Evolutionary conservation across 2,888 invertebrate species (phyloP), one percentile per base, ranked within the genome.

Genomic region (Pachliopta kotzebuea): DNA sequence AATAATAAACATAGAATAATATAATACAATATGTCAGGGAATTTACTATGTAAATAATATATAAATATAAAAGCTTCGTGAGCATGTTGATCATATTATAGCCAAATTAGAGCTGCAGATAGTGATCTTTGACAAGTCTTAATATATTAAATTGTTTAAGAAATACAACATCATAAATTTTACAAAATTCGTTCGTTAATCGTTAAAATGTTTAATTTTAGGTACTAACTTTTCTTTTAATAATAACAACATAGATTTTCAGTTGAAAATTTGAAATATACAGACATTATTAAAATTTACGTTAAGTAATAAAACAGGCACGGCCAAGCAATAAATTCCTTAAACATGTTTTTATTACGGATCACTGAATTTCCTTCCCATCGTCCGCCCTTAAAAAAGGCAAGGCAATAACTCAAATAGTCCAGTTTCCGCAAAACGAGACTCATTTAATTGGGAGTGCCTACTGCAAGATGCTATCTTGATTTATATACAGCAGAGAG

Each of bases 381-480:
- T 57, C 31, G 57, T 21, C 37, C 24, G 55, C 49, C 62, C 56
- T 55, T 62, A 29, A 66, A 37, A 62, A 62, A 58, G 60, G 57
- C 53, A 65, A 23, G 18, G 62, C 59, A 62, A 62, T 66, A 66
- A 66, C 42, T 66, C 62, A 66, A 66, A 62, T 62, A 62, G 59
- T 62, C 62, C 59, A 55, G 65, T 66, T 66, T 62, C 65, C 49
- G 54, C 49, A 31, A 63, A 63, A 55, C 49, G 49, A 55, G 62
- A 59, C 42, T 62, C 53, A 8, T 26, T 66, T 66, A 66, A 62
- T 66, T 66, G 58, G 20, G 55, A 50, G 56, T 52, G 58, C 37
- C 65, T 52, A n/a, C 54, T 62, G 24, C 50, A 58, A 62, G 62
- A 65, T 62, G 58, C 49, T 50, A 65, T 62, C 65, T 59, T 57